Conservation (phyloP, 2,888 invertebrate genomes). For the Cylindroiulus punctatus region DNA sequence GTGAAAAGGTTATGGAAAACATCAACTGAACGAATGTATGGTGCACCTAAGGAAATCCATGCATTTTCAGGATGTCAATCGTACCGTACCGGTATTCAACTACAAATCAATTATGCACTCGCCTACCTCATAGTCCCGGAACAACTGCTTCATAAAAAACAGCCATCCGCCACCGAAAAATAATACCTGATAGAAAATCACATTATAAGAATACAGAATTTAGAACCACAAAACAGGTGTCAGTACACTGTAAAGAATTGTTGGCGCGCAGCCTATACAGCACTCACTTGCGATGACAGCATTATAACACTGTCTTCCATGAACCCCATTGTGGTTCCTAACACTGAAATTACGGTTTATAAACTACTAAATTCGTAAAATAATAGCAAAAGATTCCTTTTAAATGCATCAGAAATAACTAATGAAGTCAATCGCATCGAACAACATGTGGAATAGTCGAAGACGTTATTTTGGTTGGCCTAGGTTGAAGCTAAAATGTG, state of each 20-base stretch:
- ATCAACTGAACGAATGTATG: conserved; percentile 93
- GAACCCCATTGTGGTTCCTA: conserved; percentile 75
- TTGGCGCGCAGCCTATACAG: background rate
- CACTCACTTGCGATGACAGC: conserved; percentile 81
- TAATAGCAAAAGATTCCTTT: background rate
- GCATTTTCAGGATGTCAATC: conserved; percentile 51
- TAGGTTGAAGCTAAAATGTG: conserved; percentile 8
- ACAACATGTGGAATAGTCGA: background rate
- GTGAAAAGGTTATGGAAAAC: conserved; percentile 93
- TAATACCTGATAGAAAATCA: conserved; percentile 74
- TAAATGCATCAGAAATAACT: background rate
- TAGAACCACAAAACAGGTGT: conserved; percentile 9
- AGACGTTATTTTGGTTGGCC: conserved; percentile 5
- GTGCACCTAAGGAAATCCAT: conserved; percentile 73
- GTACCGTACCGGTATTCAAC: conserved; percentile 29
- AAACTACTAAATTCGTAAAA: background rate
- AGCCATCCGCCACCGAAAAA: conserved; percentile 98
- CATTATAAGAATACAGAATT: too few relatives aligned
- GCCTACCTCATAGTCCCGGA: conserved; percentile 88
- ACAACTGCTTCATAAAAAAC: conserved; percentile 96
- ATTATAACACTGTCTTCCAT: conserved; percentile 85
- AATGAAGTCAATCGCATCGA: background rate
- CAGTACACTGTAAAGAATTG: background rate
- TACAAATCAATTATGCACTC: background rate
- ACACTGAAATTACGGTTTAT: background rate